Base-by-base conservation (phyloP, 2,888 invertebrate genomes). In the Nemoura dubitans region DNA sequence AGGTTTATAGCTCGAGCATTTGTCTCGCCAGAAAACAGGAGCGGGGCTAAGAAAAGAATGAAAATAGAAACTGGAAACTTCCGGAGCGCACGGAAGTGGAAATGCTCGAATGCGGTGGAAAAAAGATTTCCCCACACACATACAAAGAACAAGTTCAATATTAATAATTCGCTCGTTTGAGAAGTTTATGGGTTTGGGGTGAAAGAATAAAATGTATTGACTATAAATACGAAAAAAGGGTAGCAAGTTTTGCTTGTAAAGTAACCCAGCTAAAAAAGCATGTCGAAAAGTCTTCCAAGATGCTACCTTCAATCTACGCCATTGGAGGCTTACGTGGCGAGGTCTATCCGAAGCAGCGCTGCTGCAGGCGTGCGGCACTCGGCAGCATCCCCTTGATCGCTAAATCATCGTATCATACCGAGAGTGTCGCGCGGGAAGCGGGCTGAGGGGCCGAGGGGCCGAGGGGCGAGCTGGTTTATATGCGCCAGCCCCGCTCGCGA, bases 101-200 rank as follows among this genome's bases (percentile, higher is more conserved):
- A 78, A 26, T 78, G n/a, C 78, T 78, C 5, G 78, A 78, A 78
- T 81, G 81, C 81, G 59, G 59, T 27, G 86, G 81, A 28, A 86
- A 80, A 78, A 82, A 82, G 76, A 81, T 88, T 87, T 87, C 88
- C 86, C 88, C 77, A 86, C 83, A 82, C 87, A 87, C 86, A 87
- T 77, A 88, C 87, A 88, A 86, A 87, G 87, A 88, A 87, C 87
- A 87, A 87, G 85, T 87, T 87, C 87, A 87, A 87, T 88, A 86
- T 87, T 88, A 88, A 88, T 88, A 88, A 88, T 87, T 88, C 86
- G 83, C 85, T 88, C 88, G 88, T 88, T 88, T 86, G 86, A 78
- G 30, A 87, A 85, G 87, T 87, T 88, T 88, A 87, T 87, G 86
- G 77, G 76, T 27, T 29, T 76, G 84, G 81, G 86, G 36, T 86